These are phyloP conservation scores for Chitala chitala DNA, from an alignment of 2,113 vertebrate species.

Conservation along the genomic window DNA sequence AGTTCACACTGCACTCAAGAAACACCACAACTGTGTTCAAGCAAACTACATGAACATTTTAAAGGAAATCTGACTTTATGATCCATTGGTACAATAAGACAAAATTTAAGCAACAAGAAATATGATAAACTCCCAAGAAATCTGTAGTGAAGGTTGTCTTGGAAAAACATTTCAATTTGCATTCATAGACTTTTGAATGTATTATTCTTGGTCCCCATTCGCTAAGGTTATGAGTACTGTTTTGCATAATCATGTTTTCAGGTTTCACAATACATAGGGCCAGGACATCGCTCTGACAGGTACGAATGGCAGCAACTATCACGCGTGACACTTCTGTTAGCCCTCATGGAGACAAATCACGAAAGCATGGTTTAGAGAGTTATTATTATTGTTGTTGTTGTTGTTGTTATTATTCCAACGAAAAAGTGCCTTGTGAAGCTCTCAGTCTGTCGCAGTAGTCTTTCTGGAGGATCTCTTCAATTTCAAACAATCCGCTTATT, in stretches of 20 bases:
- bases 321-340: constrained; percentile 48
- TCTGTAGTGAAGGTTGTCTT: not conserved
- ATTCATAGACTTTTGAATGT: no score
- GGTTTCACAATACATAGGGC: constrained; percentile 39
- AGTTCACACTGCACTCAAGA: no score
- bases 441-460: not conserved
- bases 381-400: no score
- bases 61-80: not conserved
- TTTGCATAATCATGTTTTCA: constrained; percentile 60
- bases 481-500: constrained; percentile 22
- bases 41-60: no score
- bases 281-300: no score
- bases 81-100: not conserved
- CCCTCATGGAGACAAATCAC: not conserved
- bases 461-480: not conserved
- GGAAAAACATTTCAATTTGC: not conserved
- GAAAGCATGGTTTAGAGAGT: no score
- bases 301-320: constrained; percentile 59
- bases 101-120: not conserved
- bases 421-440: not conserved
- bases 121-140: not conserved
- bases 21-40: no score
- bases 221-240: constrained; percentile 55
- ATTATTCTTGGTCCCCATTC: not conserved
- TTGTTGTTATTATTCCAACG: no score